Conservation (phyloP, 2,888 invertebrate genomes). For the Noctua fimbriata region DNA sequence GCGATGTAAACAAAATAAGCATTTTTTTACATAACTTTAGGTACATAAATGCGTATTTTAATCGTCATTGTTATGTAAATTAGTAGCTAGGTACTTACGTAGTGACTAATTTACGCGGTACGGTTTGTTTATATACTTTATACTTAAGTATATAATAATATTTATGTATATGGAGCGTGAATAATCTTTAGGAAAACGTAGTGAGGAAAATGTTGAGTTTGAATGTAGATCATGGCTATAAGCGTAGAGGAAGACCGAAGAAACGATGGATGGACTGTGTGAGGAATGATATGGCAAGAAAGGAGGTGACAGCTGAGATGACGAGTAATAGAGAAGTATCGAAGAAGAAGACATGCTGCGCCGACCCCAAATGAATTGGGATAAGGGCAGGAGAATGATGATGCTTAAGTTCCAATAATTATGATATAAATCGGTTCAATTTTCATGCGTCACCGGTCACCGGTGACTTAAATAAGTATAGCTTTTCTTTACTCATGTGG, state of each 20-base stretch:
- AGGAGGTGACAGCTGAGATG: too few species aligned
- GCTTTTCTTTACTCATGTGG: neutral
- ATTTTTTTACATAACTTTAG: neutral
- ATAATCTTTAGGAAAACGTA: constrained; percentile 1
- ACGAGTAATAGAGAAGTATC: too few species aligned
- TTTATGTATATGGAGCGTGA: neutral
- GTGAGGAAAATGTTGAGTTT: too few species aligned
- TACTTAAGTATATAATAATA: neutral
- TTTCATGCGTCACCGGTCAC: neutral
- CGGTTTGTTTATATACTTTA: neutral
- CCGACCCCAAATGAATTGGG: too few species aligned
- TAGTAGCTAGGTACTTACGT: neutral
- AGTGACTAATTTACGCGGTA: neutral
- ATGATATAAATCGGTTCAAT: neutral
- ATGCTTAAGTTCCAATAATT: neutral
- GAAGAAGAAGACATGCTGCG: too few species aligned
- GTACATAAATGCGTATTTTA: neutral
- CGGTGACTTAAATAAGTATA: neutral
- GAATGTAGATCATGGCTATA: too few species aligned
- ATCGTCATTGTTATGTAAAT: constrained; percentile 23
- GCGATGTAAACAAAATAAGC: constrained; percentile 9
- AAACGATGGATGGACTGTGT: too few species aligned
- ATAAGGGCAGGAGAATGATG: too few species aligned
- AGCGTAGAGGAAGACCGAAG: too few species aligned
- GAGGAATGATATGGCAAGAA: too few species aligned